Percentiles rank a stretch among this genome's conserved stretches.
phyloP scores from a whole-genome alignment of 2,113 vertebrate genomes.

The Tetraodon nigroviridis region DNA sequence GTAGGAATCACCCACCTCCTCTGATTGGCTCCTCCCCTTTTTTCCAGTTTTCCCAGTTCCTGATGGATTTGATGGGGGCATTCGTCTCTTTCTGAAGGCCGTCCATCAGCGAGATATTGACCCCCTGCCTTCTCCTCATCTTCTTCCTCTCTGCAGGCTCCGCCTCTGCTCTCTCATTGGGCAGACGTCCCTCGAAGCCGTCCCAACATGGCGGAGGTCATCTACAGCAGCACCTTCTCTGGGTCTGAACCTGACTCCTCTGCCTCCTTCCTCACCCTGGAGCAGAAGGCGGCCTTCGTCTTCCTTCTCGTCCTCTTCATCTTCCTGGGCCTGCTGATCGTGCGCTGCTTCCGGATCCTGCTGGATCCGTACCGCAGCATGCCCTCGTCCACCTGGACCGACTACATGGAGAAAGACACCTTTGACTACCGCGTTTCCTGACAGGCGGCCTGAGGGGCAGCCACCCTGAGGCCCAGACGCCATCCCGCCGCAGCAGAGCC shows the following conservation, averaged over 20 bases:
- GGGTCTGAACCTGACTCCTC: constrained; percentile 52
- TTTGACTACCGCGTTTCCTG: constrained; percentile 78
- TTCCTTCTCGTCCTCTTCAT: constrained; percentile 78
- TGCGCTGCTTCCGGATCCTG: constrained; percentile 79
- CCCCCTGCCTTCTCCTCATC: neutral
- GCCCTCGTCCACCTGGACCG: constrained; percentile 78
- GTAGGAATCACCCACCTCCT: too few species aligned
- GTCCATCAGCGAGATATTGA: neutral
- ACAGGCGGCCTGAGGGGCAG: constrained; percentile 63
- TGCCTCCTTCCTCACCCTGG: constrained; percentile 60
- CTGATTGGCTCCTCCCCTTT: neutral
- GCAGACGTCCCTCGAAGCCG: neutral
- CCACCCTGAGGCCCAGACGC: constrained; percentile 13
- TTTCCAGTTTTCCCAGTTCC: too few species aligned
- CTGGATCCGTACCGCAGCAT: constrained; percentile 80
- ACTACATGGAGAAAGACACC: constrained; percentile 81
- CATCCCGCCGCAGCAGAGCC: constrained; percentile 1
- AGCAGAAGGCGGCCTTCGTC: constrained; percentile 75
- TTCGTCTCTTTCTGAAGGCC: too few species aligned
- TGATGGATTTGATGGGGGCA: neutral
- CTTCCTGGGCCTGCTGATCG: constrained; percentile 76
- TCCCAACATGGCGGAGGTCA: constrained; percentile 63
- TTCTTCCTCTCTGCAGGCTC: constrained; percentile 1
- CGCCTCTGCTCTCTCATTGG: neutral
- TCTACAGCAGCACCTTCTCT: constrained; percentile 71